Percentiles rank a stretch among this genome's conserved stretches.
Conservation (phyloP, 2,113 vertebrate species). For the Gracilinanus agilis region DNA sequence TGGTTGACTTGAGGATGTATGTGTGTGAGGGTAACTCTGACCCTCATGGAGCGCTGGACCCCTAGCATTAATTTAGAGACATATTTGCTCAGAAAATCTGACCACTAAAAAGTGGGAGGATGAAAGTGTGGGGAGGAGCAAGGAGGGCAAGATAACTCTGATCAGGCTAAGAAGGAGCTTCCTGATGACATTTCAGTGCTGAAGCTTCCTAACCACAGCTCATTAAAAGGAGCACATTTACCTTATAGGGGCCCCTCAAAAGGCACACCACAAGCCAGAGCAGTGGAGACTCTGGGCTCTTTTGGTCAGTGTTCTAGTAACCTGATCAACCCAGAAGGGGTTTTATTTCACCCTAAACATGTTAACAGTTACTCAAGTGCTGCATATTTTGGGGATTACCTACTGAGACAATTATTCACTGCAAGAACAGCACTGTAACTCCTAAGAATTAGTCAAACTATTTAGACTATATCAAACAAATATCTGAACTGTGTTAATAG, state of each 20-base stretch:
- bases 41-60: background rate
- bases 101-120: background rate
- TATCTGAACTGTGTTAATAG: rapidly evolving
- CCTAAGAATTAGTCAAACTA: background rate
- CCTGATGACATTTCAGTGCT: background rate
- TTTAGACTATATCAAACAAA: rapidly evolving
- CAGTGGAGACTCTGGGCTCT: background rate
- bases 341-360: background rate
- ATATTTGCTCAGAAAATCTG: background rate
- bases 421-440: background rate
- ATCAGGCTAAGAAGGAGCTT: background rate
- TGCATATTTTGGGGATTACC: background rate
- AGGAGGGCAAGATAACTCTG: background rate
- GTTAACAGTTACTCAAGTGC: background rate
- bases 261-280: background rate
- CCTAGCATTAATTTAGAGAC: background rate
- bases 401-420: background rate
- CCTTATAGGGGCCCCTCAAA: background rate
- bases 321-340: background rate
- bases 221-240: background rate
- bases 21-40: too few species aligned
- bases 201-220: background rate
- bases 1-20: background rate
- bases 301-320: background rate
- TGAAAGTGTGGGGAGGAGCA: background rate